Evolutionary conservation across 2,888 invertebrate genomes (phyloP), one percentile per base, ranked within the genome.

Genomic region (Bombylius major): DNA sequence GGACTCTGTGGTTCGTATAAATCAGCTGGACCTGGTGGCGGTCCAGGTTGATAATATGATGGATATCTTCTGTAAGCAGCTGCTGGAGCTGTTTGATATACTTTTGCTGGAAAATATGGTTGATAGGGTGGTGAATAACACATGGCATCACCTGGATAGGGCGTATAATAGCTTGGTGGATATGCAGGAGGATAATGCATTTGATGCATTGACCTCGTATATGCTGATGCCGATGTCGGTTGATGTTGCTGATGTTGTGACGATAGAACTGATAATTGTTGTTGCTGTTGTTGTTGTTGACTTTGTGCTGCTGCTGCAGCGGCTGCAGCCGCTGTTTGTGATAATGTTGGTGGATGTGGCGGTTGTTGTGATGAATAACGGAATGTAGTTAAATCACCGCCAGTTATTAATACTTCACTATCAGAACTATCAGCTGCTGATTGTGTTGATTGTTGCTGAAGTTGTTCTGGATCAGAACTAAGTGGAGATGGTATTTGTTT

Each of bases 61-160:
- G 66, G 64, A 32, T 55, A 61, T 49, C 39, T 56, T 33, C 48
- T 54, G 36, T 50, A 55, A 51, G 74, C 72, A 59, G 75, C 67
- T 60, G 75, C 67, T 47, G 73, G 69, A 6, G 66, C 68, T 61
- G 70, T 71, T 63, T 71, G 73, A 64, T 79, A 78, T 47, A 79
- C 70, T 65, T 78, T 78, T 63, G 76, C 70, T 56, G 76, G 75
- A 63, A 75, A 76, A 55, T 77, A 75, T 49, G 75, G 70, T 66
- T 78, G 79, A 66, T 79, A 79, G 64, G 77, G 77, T 62, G 76
- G 71, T 60, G 75, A 70, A 61, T 75, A 76, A 68, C 76, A 76
- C 69, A 76, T 71, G 59, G 75, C 75, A 63, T 73, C 73, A 62
- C 71, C 69, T 62, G 70, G 71, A 66, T 73, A 73, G 59, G 73